Evolutionary conservation across 53 echinoderm and acorn worm genomes (phyloP), one percentile per base, ranked within the genome.

Genomic region (Echinarachnius parma): DNA sequence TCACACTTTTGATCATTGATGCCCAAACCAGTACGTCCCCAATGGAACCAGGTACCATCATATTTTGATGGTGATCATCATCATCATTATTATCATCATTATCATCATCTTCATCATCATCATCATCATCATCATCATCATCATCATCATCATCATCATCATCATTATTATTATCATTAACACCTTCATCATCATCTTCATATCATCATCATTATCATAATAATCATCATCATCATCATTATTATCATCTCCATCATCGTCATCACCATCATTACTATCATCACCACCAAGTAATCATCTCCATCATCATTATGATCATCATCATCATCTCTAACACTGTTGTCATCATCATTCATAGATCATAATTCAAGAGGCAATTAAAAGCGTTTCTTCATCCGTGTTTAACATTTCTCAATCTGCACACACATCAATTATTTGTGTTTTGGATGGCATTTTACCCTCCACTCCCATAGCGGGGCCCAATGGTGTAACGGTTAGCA

Each of bases 61-160:
- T n/a, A 29, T 46, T 29, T 27, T 28, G 5, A 44, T 36, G 4
- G 7, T 37, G 16, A 1, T 62, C 22, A 31, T 36, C 21, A 35
- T 62, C 24, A 62, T 37, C 7, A 18, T 34, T 34, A 64, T 13
- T 37, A 46, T 46, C 16, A 64, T 64, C 28, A 64, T 28, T 25
- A 64, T 46, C 46, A 39, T 39, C 42, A 39, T 39, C 13, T 9
- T 13, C 13, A 39, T 39, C 13, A 39, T 39, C 42, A 39, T 39
- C 7, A 39, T 39, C 13, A 7, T 39, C 42, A 39, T 39, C 7
- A 39, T 7, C 13, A 39, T 39, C 42, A 39, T 39, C 13, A 39
- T 39, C 45, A 36, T 24, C 36, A 37, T 63, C 27, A 63, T 21
- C 62, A 23, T 4, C 47, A 64, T 7, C 64, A 64, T 35, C 61